These are phyloP conservation scores for Piliocolobus tephrosceles DNA, from an alignment of 2,113 vertebrate species.

Conservation along the genomic window DNA sequence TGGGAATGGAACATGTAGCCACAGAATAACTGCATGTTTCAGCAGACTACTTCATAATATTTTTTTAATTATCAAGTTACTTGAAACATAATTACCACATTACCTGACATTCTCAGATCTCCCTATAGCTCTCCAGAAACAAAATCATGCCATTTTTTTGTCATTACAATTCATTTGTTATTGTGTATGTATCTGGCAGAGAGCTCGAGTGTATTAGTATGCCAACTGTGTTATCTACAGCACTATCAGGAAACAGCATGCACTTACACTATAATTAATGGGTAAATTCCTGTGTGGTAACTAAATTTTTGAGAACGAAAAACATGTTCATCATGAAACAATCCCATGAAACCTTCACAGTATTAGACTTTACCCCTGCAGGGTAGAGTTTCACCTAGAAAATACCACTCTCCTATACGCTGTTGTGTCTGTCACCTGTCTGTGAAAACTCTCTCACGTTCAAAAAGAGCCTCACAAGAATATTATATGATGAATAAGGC, in stretches of 20 bases:
- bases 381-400: neutral
- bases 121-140: neutral
- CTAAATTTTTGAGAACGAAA: conserved; percentile 34
- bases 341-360: neutral
- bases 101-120: conserved; percentile 61
- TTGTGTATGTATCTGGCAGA: conserved; percentile 44
- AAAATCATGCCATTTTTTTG: conserved; percentile 32
- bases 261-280: conserved; percentile 41
- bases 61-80: conserved; percentile 71
- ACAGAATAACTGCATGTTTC: conserved; percentile 49
- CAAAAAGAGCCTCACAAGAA: conserved; percentile 7
- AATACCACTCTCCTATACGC: neutral
- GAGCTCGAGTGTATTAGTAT: neutral
- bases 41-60: conserved; percentile 41
- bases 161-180: neutral
- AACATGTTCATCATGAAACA: conserved; percentile 38
- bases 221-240: neutral
- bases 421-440: neutral
- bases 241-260: neutral
- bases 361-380: neutral
- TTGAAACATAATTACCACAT: conserved; percentile 62
- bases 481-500: neutral
- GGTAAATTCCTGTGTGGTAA: conserved; percentile 14
- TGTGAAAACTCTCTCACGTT: neutral
- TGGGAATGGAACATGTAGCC: conserved; percentile 34